phyloP scores from a whole-genome alignment of 2,797 vertebrate species.

The Nyctibius grandis region DNA sequence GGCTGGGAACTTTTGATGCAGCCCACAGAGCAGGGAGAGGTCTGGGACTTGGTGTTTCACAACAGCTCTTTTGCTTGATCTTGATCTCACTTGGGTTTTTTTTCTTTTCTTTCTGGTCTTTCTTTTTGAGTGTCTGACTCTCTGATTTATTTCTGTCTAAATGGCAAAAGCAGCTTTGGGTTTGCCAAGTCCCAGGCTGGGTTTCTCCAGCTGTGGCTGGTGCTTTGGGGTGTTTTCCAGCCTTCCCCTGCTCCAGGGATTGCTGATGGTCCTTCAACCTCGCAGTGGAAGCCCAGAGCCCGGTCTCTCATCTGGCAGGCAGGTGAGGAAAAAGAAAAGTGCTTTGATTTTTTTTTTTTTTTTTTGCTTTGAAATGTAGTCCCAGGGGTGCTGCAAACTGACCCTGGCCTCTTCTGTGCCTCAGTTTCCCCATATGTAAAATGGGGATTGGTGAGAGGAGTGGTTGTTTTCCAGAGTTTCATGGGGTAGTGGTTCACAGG shows the following conservation, averaged over 20 bases:
- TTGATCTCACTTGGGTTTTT: fast-evolving
- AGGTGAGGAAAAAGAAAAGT: background rate
- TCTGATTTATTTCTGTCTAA: background rate
- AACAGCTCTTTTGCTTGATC: background rate
- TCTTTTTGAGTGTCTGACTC: background rate
- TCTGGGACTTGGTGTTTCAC: fast-evolving
- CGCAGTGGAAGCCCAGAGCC: fast-evolving
- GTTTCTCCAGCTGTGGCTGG: background rate
- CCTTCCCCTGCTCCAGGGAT: background rate
- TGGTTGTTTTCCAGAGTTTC: background rate
- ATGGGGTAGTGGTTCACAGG: fast-evolving
- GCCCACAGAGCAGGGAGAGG: background rate
- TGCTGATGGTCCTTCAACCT: background rate
- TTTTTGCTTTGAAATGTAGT: background rate
- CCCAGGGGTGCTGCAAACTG: background rate
- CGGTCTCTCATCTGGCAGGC: background rate
- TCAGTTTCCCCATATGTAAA: background rate
- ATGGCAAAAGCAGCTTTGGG: background rate
- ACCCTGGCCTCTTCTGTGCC: background rate
- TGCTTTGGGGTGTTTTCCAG: background rate
- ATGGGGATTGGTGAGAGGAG: fast-evolving
- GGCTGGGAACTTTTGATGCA: background rate
- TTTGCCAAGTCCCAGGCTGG: background rate
- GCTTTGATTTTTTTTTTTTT: background rate
- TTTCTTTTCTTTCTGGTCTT: background rate